A percentile compares a stretch with the other conserved stretches of the same genome.
phyloP scores from a whole-genome alignment of 2,888 invertebrate genomes.

The Eremobia ochroleuca region DNA sequence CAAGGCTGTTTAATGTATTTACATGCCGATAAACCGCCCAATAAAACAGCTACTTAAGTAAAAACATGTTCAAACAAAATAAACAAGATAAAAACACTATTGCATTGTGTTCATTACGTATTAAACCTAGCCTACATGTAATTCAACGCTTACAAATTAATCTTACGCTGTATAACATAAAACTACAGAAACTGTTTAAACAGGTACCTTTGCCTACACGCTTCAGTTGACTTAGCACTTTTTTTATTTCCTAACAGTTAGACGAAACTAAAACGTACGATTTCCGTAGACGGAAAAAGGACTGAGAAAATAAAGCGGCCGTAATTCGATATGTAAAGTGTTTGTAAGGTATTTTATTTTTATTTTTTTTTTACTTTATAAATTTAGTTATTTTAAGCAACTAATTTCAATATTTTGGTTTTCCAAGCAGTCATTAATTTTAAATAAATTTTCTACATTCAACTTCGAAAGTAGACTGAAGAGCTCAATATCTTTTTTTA shows the following conservation, averaged over 20 bases:
- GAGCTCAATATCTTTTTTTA: too few relatives aligned
- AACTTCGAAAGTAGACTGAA: too few relatives aligned
- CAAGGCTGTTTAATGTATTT: slow-evolving; percentile 53
- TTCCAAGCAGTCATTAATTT: too few relatives aligned
- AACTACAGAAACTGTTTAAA: slow-evolving; percentile 24
- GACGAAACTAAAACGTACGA: neutral
- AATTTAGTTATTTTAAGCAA: too few relatives aligned
- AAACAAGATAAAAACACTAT: slow-evolving; percentile 46
- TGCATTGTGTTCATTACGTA: slow-evolving; percentile 15
- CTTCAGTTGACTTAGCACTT: slow-evolving; percentile 22
- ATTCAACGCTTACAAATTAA: slow-evolving; percentile 27
- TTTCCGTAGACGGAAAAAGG: neutral
- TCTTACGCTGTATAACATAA: slow-evolving; percentile 1
- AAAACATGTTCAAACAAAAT: slow-evolving; percentile 54
- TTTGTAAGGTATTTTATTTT: too few relatives aligned
- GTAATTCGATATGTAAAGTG: too few relatives aligned
- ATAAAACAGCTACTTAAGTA: slow-evolving; percentile 55
- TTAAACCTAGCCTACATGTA: slow-evolving; percentile 2
- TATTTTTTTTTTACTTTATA: too few relatives aligned
- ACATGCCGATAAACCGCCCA: slow-evolving; percentile 53
- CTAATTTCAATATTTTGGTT: too few relatives aligned
- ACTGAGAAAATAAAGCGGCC: neutral
- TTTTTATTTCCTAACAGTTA: slow-evolving; percentile 14
- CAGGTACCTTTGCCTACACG: slow-evolving; percentile 1
- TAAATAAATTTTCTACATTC: too few relatives aligned